Conservation (phyloP, 1,140 invertebrate genomes). For the Planococcus citri region DNA sequence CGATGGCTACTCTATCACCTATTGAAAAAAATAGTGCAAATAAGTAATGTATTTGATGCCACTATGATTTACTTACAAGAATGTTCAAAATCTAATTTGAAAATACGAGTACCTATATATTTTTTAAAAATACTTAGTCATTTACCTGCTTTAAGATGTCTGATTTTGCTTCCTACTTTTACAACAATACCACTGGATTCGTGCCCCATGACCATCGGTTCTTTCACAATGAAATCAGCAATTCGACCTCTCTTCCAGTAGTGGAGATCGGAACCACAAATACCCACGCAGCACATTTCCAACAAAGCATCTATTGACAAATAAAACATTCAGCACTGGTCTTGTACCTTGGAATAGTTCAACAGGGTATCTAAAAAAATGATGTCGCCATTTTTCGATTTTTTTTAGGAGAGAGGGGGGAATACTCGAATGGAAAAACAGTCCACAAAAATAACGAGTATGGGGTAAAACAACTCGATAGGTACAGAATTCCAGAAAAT, state of each 20-base stretch:
- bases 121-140: neutral
- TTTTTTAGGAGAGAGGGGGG: too few species aligned
- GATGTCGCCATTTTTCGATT: too few species aligned
- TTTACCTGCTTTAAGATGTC: conserved; percentile 48
- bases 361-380: too few species aligned
- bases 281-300: conserved; percentile 79
- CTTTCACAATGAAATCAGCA: conserved; percentile 63
- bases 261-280: conserved; percentile 78
- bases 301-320: conserved; percentile 39
- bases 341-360: too few species aligned
- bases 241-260: conserved; percentile 73
- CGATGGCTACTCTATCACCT: conserved; percentile 86
- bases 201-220: conserved; percentile 82
- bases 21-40: conserved; percentile 6
- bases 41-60: neutral
- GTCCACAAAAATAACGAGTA: too few species aligned
- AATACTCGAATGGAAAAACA: too few species aligned
- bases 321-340: too few species aligned
- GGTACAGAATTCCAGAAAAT: too few species aligned
- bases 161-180: conserved; percentile 59
- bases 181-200: conserved; percentile 67
- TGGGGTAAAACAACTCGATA: too few species aligned
- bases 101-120: too few species aligned
- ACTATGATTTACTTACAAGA: too few species aligned
- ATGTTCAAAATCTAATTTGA: too few species aligned